Conservation (phyloP, 2,113 vertebrate genomes). For the Mionectes macconnelli region DNA sequence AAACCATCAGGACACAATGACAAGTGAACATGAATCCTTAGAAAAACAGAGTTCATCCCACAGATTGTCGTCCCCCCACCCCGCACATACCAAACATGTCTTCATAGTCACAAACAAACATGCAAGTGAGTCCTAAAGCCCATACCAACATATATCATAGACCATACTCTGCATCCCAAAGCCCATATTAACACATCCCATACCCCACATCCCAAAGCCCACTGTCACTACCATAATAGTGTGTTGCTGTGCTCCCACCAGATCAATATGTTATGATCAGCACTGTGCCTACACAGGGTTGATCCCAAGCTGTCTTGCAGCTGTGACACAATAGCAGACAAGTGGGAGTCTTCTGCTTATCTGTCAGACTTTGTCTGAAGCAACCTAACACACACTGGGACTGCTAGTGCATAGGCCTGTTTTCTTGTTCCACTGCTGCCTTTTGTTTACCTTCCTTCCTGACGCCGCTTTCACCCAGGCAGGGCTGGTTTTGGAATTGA, state of each 20-base stretch:
- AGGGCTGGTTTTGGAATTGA: not conserved
- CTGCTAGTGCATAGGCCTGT: not conserved
- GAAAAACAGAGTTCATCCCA: not conserved
- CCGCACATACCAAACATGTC: not conserved
- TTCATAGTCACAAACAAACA: not conserved
- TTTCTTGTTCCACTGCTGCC: not conserved
- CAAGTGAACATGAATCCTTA: not conserved
- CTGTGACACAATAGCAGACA: not conserved
- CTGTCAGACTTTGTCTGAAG: not conserved
- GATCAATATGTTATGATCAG: not conserved
- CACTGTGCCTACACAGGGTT: not conserved
- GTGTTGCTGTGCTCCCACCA: not conserved
- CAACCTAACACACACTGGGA: accelerated
- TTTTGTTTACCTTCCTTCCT: not conserved
- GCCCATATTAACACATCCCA: not conserved
- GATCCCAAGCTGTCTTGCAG: not conserved
- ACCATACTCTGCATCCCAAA: too few species aligned
- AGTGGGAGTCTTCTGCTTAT: not conserved
- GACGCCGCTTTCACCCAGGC: not conserved
- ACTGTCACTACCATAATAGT: not conserved
- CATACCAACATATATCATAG: not conserved
- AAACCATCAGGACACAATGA: not conserved
- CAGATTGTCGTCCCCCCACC: accelerated
- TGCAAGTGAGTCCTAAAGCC: not conserved
- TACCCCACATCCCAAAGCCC: not conserved